Conservation (phyloP, 2,888 invertebrate species). For the Mythimna pallens region DNA sequence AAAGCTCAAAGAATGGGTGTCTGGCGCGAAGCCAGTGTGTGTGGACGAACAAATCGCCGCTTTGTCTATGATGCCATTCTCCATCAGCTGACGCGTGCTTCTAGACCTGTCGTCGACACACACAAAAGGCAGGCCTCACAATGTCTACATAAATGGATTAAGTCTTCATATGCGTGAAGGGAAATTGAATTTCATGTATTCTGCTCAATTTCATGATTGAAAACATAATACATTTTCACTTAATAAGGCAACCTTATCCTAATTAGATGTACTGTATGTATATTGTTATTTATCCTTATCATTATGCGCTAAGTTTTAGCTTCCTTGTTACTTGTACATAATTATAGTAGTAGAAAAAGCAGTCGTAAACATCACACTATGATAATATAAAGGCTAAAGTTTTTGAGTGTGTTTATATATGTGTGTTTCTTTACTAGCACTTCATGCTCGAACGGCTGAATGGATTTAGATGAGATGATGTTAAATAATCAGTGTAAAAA, state of each 20-base stretch:
- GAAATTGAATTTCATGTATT: constrained; percentile 53
- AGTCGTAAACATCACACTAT: background rate
- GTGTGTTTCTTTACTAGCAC: too few species aligned
- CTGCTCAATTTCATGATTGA: constrained; percentile 44
- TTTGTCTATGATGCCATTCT: constrained; percentile 70
- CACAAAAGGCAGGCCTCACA: constrained; percentile 48
- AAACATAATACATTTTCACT: constrained; percentile 25
- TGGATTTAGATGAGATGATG: too few species aligned
- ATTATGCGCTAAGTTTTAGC: background rate
- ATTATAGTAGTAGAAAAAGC: background rate
- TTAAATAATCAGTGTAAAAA: too few species aligned
- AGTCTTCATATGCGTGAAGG: constrained; percentile 24
- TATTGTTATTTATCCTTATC: constrained; percentile 16
- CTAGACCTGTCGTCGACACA: constrained; percentile 56
- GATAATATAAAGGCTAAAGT: too few species aligned
- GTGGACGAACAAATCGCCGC: constrained; percentile 71
- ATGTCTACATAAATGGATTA: constrained; percentile 54
- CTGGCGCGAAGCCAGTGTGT: constrained; percentile 78
- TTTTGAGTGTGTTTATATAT: too few species aligned
- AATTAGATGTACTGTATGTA: constrained; percentile 15
- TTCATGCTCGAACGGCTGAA: too few species aligned
- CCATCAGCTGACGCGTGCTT: constrained; percentile 64
- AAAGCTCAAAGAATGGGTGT: constrained; percentile 80
- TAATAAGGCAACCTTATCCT: constrained; percentile 18
- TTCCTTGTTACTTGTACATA: background rate